phyloP scores from a whole-genome alignment of 2,797 vertebrate genomes.

The Octomys mimax region DNA sequence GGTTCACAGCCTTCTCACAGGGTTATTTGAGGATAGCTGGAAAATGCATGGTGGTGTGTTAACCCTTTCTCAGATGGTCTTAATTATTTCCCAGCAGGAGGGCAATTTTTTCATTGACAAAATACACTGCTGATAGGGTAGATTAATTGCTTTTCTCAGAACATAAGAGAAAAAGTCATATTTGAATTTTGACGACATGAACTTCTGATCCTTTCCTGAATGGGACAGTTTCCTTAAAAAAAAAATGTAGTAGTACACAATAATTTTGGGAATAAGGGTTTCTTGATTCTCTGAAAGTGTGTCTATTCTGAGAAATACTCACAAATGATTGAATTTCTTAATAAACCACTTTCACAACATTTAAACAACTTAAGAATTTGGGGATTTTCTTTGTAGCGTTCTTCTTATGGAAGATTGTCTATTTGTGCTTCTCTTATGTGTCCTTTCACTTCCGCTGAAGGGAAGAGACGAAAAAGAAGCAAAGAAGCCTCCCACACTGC shows the following conservation, averaged over 20 bases:
- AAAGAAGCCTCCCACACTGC: background rate
- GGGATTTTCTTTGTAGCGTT: slow-evolving; percentile 77
- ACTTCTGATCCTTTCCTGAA: slow-evolving; percentile 44
- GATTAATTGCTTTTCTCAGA: slow-evolving; percentile 33
- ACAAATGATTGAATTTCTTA: slow-evolving; percentile 74
- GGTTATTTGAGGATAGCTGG: slow-evolving; percentile 51
- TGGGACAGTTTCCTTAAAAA: slow-evolving; percentile 44
- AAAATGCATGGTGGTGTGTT: background rate
- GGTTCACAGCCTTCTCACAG: slow-evolving; percentile 34
- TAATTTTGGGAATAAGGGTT: slow-evolving; percentile 64
- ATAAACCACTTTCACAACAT: slow-evolving; percentile 78
- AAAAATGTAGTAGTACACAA: slow-evolving; percentile 49
- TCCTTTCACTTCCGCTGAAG: slow-evolving; percentile 31
- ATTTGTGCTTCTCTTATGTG: slow-evolving; percentile 15
- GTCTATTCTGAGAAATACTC: slow-evolving; percentile 79
- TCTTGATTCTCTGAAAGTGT: slow-evolving; percentile 72
- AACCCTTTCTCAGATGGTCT: slow-evolving; percentile 9
- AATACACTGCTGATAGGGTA: background rate
- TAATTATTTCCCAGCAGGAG: background rate
- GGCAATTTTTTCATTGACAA: slow-evolving; percentile 1
- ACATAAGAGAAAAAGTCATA: background rate
- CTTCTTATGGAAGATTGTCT: slow-evolving; percentile 64
- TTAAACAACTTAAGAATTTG: slow-evolving; percentile 81
- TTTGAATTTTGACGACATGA: background rate
- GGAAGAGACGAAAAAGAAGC: background rate